Percentiles rank a stretch among this genome's conserved stretches.
These are phyloP conservation scores for Perodicticus potto DNA, from an alignment of 2,797 vertebrate species.

Conservation along the genomic window DNA sequence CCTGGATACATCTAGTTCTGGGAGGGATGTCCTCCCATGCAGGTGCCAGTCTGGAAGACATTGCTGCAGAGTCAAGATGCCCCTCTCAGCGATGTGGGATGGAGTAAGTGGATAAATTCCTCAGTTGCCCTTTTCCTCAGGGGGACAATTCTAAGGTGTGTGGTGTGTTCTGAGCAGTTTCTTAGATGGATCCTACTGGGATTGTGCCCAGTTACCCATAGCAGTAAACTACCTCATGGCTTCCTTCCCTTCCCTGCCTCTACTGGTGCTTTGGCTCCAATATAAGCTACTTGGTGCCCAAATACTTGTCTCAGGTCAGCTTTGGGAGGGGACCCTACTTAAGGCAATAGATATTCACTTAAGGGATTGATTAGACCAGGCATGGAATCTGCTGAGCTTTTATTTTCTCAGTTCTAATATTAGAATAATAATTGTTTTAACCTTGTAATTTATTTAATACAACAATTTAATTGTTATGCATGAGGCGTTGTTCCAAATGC, in stretches of 20 bases:
- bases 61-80: neutral
- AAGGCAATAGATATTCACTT: neutral
- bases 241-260: neutral
- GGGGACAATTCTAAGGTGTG: neutral
- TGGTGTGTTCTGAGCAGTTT: neutral
- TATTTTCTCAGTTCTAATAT: neutral
- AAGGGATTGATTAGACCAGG: neutral
- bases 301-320: slow-evolving; percentile 24
- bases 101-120: neutral
- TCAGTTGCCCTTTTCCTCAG: neutral
- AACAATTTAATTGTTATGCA: neutral
- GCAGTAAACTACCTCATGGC: neutral
- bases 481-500: neutral
- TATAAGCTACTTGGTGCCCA: neutral
- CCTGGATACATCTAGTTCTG: neutral
- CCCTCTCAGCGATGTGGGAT: neutral
- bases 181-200: neutral
- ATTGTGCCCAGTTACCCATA: neutral
- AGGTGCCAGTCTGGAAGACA: neutral
- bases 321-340: neutral
- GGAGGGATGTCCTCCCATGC: neutral
- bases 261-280: neutral
- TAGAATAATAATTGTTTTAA: neutral
- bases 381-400: neutral
- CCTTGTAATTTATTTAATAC: neutral